Conservation (phyloP, 2,797 vertebrate species). For the Intellagama lesueurii region DNA sequence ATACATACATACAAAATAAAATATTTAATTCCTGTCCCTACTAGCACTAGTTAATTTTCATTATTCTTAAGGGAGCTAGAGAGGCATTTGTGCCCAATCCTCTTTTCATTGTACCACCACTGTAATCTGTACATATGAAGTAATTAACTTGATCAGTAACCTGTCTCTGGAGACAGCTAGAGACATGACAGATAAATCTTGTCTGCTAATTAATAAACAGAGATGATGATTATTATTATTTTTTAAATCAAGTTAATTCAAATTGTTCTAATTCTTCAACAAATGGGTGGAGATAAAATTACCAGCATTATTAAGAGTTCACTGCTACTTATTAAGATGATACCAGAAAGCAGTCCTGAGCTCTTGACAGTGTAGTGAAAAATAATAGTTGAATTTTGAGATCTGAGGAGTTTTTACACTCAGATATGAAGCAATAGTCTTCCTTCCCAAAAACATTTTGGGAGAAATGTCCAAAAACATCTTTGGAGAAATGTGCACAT, state of each 20-base stretch:
- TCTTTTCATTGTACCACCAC: background rate
- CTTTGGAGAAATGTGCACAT: no score
- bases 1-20: no score
- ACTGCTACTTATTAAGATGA: background rate
- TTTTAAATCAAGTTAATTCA: background rate
- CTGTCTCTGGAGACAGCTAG: background rate
- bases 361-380: background rate
- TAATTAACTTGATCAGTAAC: slow-evolving; percentile 1
- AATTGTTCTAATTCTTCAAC: background rate
- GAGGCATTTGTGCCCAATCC: background rate
- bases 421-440: background rate
- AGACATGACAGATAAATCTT: no score
- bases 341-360: background rate
- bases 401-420: background rate
- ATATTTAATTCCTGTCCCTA: no score
- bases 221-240: background rate
- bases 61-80: background rate
- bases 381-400: background rate
- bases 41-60: background rate
- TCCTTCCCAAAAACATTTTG: background rate
- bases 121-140: no score
- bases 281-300: background rate
- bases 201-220: background rate
- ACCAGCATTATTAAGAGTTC: background rate
- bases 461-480: background rate